Evolutionary conservation across 2,888 invertebrate species (phyloP).

Genomic region (Protonemura montana): DNA sequence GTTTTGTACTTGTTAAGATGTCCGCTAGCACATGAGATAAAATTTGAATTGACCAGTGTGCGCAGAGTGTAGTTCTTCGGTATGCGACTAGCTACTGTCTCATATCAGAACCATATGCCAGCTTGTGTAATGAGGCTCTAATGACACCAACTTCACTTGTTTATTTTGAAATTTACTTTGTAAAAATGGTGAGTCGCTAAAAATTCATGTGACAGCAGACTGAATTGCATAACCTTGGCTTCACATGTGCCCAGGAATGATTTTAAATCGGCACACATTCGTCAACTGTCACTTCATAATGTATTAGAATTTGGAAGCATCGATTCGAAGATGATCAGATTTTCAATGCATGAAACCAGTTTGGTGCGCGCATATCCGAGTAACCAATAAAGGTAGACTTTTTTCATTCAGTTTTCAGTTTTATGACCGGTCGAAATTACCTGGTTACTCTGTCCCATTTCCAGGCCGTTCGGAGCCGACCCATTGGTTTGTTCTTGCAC

Average conservation of each 20-base stretch:
- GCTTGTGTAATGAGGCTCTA: background rate
- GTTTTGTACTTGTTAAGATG: background rate
- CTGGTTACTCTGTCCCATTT: constrained; percentile 62
- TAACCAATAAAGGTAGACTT: too few species aligned
- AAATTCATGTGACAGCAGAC: background rate
- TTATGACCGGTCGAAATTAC: constrained; percentile 52
- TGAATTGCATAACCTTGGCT: background rate
- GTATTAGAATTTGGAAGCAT: too few species aligned
- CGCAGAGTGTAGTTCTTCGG: background rate
- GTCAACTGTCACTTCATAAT: too few species aligned
- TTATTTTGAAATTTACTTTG: background rate
- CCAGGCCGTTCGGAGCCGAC: constrained; percentile 57
- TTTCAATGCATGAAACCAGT: too few species aligned
- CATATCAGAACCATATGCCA: background rate
- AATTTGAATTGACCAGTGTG: background rate
- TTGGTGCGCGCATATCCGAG: too few species aligned
- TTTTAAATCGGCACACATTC: too few species aligned
- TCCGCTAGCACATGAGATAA: background rate
- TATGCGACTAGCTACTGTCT: background rate
- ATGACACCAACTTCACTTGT: too few species aligned
- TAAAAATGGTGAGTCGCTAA: background rate
- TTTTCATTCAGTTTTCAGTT: background rate
- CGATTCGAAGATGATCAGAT: too few species aligned
- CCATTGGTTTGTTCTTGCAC: constrained; percentile 52
- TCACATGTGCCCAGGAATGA: too few species aligned